Evolutionary conservation across 2,113 vertebrate genomes (phyloP).

Genomic region (Scomber colias): DNA sequence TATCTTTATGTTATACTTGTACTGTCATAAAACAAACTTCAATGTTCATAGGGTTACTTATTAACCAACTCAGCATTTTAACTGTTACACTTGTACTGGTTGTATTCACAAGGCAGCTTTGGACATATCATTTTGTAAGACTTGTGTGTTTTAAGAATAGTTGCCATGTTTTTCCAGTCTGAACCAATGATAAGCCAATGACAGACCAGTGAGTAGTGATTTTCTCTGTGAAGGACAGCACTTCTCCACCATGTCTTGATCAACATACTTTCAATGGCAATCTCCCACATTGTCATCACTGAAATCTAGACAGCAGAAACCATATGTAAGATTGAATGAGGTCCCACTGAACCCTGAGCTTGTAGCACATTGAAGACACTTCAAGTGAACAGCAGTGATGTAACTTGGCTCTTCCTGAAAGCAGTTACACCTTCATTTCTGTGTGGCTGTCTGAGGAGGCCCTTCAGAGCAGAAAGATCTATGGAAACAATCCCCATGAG

Average conservation of each 20-base stretch:
- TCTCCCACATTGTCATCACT: background rate
- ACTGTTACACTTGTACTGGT: no score
- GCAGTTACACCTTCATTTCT: conserved; percentile 55
- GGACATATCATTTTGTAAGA: background rate
- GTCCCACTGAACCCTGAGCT: conserved; percentile 8
- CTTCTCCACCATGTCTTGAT: background rate
- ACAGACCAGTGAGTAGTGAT: background rate
- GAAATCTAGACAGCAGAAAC: background rate
- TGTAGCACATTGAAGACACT: conserved; percentile 6
- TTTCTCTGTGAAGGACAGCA: background rate
- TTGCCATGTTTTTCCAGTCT: background rate
- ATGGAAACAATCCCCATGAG: conserved; percentile 66
- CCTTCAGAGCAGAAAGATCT: conserved; percentile 54
- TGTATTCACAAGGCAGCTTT: no score
- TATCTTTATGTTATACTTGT: no score
- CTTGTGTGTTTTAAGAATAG: background rate
- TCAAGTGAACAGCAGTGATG: conserved; percentile 32
- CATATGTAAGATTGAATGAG: background rate
- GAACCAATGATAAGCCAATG: background rate
- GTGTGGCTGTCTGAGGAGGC: conserved; percentile 43
- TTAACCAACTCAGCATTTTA: no score
- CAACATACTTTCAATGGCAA: no score
- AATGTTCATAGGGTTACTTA: no score
- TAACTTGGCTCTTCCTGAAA: conserved; percentile 28
- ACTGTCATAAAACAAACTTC: no score